Percentiles rank a stretch among this genome's conserved stretches.
These are phyloP conservation scores for Reticulitermes speratus DNA, from an alignment of 1,140 invertebrate species.

Conservation along the genomic window DNA sequence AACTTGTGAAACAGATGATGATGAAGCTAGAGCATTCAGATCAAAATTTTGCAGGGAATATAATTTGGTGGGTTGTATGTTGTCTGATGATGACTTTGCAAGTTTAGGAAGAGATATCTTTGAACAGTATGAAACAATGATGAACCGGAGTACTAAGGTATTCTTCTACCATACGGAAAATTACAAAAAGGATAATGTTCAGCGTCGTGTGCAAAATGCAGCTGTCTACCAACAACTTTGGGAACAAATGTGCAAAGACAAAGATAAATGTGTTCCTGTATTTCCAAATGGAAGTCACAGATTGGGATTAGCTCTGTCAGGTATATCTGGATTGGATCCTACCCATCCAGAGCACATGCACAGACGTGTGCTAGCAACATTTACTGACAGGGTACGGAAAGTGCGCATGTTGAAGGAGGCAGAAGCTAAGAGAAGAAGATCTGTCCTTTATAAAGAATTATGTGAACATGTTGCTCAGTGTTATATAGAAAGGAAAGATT, in stretches of 20 bases:
- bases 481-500: background rate
- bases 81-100: conserved; percentile 26
- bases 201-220: conserved; percentile 30
- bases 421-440: conserved; percentile 18
- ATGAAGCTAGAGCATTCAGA: conserved; percentile 22
- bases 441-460: background rate
- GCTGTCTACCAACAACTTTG: conserved; percentile 32
- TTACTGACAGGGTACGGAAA: background rate
- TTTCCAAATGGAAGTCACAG: conserved; percentile 29
- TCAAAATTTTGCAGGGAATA: conserved; percentile 3
- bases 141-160: conserved; percentile 32
- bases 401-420: background rate
- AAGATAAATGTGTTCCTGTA: conserved; percentile 35
- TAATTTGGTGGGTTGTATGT: conserved; percentile 30
- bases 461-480: background rate
- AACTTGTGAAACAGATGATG: conserved; percentile 31
- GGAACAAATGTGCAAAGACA: conserved; percentile 21
- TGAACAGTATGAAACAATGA: conserved; percentile 32
- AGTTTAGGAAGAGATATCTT: conserved; percentile 32
- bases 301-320: conserved; percentile 32
- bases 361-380: background rate
- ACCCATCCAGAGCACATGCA: background rate
- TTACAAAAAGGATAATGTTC: conserved; percentile 25
- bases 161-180: conserved; percentile 30
- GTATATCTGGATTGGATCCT: conserved; percentile 28